Base-by-base conservation (phyloP, 2,113 vertebrate genomes). In the Chrysochloris asiatica region DNA sequence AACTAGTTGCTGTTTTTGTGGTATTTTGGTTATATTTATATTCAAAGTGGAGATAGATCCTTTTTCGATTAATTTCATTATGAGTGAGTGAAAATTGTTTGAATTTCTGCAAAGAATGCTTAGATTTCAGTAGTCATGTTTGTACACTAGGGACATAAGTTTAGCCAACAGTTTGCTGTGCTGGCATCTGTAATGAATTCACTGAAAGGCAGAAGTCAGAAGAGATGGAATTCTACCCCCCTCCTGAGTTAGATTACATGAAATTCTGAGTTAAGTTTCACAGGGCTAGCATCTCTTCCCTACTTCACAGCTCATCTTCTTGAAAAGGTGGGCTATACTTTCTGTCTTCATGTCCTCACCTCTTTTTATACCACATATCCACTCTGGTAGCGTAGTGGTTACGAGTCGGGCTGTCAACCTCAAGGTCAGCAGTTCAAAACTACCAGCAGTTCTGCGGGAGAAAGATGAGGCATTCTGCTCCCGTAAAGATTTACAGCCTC, bases 41-140 rank as follows among this genome's bases (percentile, higher is more conserved):
- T 48, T 75, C 38, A 75, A 65, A 63, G 41, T 41, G 36, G 77
- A 72, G 86, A 65, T 19, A 8, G 33, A 54, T 77, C 71, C 3
- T 3, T 89, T 89, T 87, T 22, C 61, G 47, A 85, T 90, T 92
- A 73, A 67, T 45, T 83, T 59, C 71, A 50, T 47, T 56, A 6
- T 6, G 16, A 48, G 1, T 88, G 56, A 82, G 14, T 50, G 67
- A 22, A 69, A 19, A 75, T 61, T 38, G 41, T 83, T 63, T 76
- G 81, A 78, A 52, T 83, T 87, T 69, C 90, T 76, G 52, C 36
- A 87, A 8, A n/a, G 63, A 67, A 73, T 28, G 54, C 63, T 75
- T 79, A 52, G 28, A 41, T 88, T 79, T 93, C 43, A 38, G 13
- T n/a, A 82, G 43, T 88, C 6, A 17, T 0, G 2, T 33, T 52